phyloP scores from a whole-genome alignment of 2,888 invertebrate species.

The Euplagia quadripunctaria region DNA sequence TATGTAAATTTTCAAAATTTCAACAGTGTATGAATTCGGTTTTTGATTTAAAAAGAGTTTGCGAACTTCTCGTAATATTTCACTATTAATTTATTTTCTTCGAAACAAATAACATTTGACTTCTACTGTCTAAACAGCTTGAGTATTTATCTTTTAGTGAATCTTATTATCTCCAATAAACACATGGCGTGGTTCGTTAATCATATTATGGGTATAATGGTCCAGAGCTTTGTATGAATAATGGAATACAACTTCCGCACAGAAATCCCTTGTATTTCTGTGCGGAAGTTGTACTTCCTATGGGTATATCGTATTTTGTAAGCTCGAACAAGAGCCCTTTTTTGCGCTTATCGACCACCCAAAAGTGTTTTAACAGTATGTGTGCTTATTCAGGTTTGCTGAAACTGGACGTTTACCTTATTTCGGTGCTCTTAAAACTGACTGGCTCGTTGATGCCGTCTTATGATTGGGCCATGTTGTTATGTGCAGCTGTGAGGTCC shows the following conservation, averaged over 20 bases:
- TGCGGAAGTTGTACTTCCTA: conserved; percentile 19
- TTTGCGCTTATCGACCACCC: background rate
- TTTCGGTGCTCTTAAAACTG: background rate
- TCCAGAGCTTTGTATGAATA: conserved; percentile 42
- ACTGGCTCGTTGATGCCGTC: background rate
- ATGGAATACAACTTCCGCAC: conserved; percentile 40
- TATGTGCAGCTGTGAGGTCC: background rate
- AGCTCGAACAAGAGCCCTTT: conserved; percentile 22
- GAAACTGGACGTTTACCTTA: background rate
- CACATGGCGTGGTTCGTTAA: conserved; percentile 37
- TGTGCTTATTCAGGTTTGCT: conserved; percentile 10
- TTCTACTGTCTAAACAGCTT: background rate
- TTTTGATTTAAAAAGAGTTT: too few species aligned
- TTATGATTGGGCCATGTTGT: background rate
- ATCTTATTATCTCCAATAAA: conserved; percentile 18
- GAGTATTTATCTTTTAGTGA: conserved; percentile 6
- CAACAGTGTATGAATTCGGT: too few species aligned
- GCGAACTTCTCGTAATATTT: too few species aligned
- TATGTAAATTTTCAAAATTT: too few species aligned
- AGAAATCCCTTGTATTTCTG: too few species aligned
- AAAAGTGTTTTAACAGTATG: conserved; percentile 16
- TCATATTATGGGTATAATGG: conserved; percentile 42
- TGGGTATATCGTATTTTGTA: conserved; percentile 20
- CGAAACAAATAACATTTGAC: background rate
- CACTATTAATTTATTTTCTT: background rate